Conservation (phyloP, 1,140 invertebrate genomes). For the Drosophila biarmipes region DNA sequence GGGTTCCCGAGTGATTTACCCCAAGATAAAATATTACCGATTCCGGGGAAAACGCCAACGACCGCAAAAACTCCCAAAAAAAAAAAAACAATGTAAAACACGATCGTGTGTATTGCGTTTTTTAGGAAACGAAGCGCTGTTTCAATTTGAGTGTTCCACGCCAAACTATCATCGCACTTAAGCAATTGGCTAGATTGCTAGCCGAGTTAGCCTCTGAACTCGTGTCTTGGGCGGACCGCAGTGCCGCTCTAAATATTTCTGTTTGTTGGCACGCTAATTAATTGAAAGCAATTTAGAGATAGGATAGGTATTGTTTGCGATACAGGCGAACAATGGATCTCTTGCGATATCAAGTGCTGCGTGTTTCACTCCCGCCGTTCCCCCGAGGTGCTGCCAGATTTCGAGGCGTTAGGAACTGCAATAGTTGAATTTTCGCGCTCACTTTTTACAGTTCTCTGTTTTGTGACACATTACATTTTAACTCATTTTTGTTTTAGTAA, state of each 20-base stretch:
- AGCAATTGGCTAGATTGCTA: slow-evolving; percentile 40
- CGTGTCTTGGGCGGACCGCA: neutral
- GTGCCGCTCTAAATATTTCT: slow-evolving; percentile 17
- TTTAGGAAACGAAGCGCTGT: slow-evolving; percentile 25
- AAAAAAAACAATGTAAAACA: neutral
- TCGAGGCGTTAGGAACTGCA: slow-evolving; percentile 31
- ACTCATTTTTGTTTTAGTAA: neutral
- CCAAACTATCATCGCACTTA: slow-evolving; percentile 30
- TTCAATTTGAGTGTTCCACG: slow-evolving; percentile 32
- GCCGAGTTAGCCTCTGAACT: slow-evolving; percentile 23
- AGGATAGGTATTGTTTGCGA: slow-evolving; percentile 3
- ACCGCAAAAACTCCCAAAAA: neutral
- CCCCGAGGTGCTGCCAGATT: slow-evolving; percentile 7
- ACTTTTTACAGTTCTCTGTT: neutral
- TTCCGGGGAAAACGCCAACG: slow-evolving; percentile 19
- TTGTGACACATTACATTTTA: neutral
- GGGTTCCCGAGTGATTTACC: slow-evolving; percentile 39
- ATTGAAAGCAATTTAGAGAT: slow-evolving; percentile 14
- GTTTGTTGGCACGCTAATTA: slow-evolving; percentile 27
- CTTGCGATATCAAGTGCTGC: slow-evolving; percentile 19
- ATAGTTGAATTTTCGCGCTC: slow-evolving; percentile 10
- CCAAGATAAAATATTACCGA: slow-evolving; percentile 23
- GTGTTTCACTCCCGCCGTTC: slow-evolving; percentile 10
- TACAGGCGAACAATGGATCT: slow-evolving; percentile 18
- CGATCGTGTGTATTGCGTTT: slow-evolving; percentile 19